These are phyloP conservation scores for Coccyzus lansbergi DNA, from an alignment of 2,797 vertebrate genomes.

Conservation along the genomic window DNA sequence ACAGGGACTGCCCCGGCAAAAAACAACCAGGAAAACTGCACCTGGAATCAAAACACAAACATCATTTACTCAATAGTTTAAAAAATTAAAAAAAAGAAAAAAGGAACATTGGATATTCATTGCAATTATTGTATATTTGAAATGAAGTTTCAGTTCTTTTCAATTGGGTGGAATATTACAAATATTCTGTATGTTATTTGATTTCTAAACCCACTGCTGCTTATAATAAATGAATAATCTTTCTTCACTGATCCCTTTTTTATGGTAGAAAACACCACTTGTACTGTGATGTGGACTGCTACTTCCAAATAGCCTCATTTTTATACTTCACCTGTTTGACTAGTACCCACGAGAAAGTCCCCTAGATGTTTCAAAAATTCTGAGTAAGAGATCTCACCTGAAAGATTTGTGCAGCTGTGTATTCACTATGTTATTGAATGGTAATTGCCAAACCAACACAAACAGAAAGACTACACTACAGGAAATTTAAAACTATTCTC, in stretches of 20 bases:
- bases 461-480: background rate
- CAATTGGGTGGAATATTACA: background rate
- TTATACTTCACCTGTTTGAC: background rate
- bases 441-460: background rate
- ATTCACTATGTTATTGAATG: background rate
- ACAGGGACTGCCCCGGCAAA: constrained; percentile 93
- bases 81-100: background rate
- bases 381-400: background rate
- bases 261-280: background rate
- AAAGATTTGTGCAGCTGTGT: background rate
- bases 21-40: constrained; percentile 95
- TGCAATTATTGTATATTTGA: background rate
- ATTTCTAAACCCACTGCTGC: background rate
- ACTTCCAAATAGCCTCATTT: background rate
- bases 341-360: background rate
- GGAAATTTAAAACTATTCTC: background rate
- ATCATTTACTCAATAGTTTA: background rate
- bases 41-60: constrained; percentile 78
- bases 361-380: background rate
- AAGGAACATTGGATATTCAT: background rate
- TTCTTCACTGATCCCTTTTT: background rate
- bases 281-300: background rate
- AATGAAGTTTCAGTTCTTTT: background rate
- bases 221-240: background rate
- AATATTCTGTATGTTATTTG: background rate